Conservation (phyloP, 2,888 invertebrate genomes). For the Nemotelus pantherinus region DNA sequence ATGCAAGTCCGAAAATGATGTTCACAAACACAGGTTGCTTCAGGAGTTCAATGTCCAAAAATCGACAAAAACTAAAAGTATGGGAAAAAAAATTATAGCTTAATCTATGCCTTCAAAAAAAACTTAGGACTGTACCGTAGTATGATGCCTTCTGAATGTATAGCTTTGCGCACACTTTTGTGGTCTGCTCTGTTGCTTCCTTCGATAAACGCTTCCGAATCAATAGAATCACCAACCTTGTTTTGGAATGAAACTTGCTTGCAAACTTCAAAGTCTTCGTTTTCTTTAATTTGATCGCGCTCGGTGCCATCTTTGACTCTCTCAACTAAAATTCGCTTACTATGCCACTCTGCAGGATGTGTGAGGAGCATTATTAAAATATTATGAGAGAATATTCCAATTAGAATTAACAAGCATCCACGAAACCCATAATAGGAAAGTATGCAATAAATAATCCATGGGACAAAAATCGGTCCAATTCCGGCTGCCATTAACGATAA, state of each 20-base stretch:
- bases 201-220: constrained; percentile 67
- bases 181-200: constrained; percentile 56
- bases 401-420: constrained; percentile 74
- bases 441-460: constrained; percentile 71
- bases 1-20: constrained; percentile 74
- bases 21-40: constrained; percentile 75
- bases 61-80: constrained; percentile 51
- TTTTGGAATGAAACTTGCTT: no score
- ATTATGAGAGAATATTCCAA: constrained; percentile 74
- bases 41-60: constrained; percentile 71
- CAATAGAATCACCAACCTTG: background rate
- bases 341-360: constrained; percentile 80
- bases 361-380: constrained; percentile 76
- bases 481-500: constrained; percentile 78
- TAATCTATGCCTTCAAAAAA: no score
- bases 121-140: no score
- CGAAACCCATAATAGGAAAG: constrained; percentile 74
- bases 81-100: no score
- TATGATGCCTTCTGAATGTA: background rate
- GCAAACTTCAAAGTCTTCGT: background rate
- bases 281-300: constrained; percentile 49
- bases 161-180: no score
- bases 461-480: constrained; percentile 74
- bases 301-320: constrained; percentile 59
- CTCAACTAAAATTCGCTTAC: constrained; percentile 66